Evolutionary conservation across 2,888 invertebrate genomes (phyloP).

Genomic region (Argynnis bischoffii): DNA sequence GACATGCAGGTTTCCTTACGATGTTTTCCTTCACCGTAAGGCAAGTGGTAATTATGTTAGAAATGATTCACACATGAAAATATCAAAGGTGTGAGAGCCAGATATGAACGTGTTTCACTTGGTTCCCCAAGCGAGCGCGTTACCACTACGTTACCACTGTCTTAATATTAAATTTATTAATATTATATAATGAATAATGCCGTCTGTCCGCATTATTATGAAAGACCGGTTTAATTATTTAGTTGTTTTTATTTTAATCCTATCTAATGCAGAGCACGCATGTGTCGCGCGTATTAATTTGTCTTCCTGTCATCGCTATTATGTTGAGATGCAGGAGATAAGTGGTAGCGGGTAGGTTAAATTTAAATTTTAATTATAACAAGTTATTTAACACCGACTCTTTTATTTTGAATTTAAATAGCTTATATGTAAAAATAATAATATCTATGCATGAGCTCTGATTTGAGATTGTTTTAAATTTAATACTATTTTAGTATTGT

Average conservation of each 20-base stretch:
- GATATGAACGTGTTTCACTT: too few relatives aligned
- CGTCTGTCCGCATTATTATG: conserved; percentile 16
- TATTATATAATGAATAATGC: conserved; percentile 18
- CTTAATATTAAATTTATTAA: not conserved
- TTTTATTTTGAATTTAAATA: not conserved
- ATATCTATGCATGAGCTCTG: not conserved
- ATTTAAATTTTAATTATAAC: not conserved
- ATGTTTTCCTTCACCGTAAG: too few relatives aligned
- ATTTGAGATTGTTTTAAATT: too few relatives aligned
- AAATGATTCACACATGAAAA: too few relatives aligned
- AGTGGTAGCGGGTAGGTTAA: conserved; percentile 25
- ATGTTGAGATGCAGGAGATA: conserved; percentile 36
- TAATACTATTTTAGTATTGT: too few relatives aligned
- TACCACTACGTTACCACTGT: not conserved
- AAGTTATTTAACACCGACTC: not conserved
- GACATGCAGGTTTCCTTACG: too few relatives aligned
- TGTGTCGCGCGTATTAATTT: conserved; percentile 57
- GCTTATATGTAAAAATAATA: not conserved
- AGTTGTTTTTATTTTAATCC: conserved; percentile 40
- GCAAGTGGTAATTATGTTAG: too few relatives aligned
- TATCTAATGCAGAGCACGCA: conserved; percentile 40
- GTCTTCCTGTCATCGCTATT: conserved; percentile 56
- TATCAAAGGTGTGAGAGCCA: too few relatives aligned
- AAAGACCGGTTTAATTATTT: conserved; percentile 40
- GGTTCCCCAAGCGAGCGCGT: not conserved